These are phyloP conservation scores for Willowsia nigromaculata DNA, from an alignment of 2,888 invertebrate genomes.

Conservation along the genomic window DNA sequence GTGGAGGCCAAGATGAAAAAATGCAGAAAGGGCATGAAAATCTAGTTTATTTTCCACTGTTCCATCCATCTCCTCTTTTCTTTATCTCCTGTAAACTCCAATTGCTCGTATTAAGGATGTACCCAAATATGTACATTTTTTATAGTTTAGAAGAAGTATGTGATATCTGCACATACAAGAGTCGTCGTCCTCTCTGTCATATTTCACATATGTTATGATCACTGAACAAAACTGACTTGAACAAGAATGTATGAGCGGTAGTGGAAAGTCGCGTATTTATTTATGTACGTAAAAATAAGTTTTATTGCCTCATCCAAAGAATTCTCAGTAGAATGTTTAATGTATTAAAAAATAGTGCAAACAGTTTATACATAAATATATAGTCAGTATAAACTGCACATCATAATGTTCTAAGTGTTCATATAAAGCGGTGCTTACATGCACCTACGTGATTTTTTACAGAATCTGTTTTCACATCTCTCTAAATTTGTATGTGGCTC, in stretches of 20 bases:
- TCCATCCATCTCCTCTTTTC: not conserved
- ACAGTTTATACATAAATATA: slow-evolving; percentile 13
- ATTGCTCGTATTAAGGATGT: too few species aligned
- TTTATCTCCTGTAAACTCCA: not conserved
- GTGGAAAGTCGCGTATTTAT: slow-evolving; percentile 1
- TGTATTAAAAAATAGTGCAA: slow-evolving; percentile 41
- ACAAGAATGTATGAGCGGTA: not conserved
- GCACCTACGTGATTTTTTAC: not conserved
- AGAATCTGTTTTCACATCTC: not conserved
- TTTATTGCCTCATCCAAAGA: slow-evolving; percentile 51
- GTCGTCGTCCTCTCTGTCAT: not conserved
- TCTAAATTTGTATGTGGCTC: not conserved
- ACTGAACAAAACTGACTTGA: slow-evolving; percentile 11
- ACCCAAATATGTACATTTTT: not conserved
- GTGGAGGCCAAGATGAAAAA: slow-evolving; percentile 43
- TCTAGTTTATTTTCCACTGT: slow-evolving; percentile 63
- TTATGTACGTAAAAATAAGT: slow-evolving; percentile 46
- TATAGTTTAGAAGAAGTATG: not conserved
- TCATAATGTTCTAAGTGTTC: too few species aligned
- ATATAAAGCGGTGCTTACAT: too few species aligned
- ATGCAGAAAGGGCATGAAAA: slow-evolving; percentile 31
- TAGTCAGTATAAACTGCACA: not conserved
- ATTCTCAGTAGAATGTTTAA: slow-evolving; percentile 66
- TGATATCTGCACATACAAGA: not conserved
- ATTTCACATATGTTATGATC: slow-evolving; percentile 34